Base-by-base conservation (phyloP, 2,797 vertebrate genomes). In the Erethizon dorsatum region DNA sequence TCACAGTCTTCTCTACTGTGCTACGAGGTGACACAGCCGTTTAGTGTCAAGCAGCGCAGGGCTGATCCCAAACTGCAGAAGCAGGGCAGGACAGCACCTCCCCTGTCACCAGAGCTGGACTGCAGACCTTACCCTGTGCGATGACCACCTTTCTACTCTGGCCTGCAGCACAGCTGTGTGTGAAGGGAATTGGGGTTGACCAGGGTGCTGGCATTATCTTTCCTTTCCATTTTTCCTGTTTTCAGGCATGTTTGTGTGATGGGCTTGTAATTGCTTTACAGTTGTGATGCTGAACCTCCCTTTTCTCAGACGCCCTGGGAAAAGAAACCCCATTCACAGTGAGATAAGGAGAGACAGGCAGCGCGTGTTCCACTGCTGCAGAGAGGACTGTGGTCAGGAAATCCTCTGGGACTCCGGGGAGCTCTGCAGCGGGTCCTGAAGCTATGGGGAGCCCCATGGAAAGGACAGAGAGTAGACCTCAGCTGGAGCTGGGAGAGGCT, bases 241-340 rank as follows among this genome's bases (percentile, higher is more conserved):
- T 87, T 84, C 18, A 37, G 0, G n/a, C 52, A 45, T 88, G 52
- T 71, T 80, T 71, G n/a, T 92, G 20, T 79, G 61, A 67, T 77
- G 28, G 75, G 18, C 52, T 80, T 96, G 10, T 65, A 67, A 89
- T 88, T 92, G 71, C 10, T 82, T 71, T 88, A 37, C 54, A 71
- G n/a, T 61, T n/a, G n/a, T 54, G 45, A 56, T 57, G 20, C 84
- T 33, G 65, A 41, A 83, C 77, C 9, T 57, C 33, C 28, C 10
- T 78, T 95, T 85, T 15, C 67, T 67, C 50, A 83, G 50, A 52
- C 7, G 1, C 4, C 4, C n/a, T 24, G 26, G n/a, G 86, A 67
- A 83, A 86, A 67, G 65, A 71, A 94, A 82, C 45, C n/a, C 33
- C 33, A 82, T 47, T 71, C 45, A 54, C 5, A 73, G 59, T 84